phyloP scores from a whole-genome alignment of 2,888 invertebrate species.

The Coelogynopora nodosa region DNA sequence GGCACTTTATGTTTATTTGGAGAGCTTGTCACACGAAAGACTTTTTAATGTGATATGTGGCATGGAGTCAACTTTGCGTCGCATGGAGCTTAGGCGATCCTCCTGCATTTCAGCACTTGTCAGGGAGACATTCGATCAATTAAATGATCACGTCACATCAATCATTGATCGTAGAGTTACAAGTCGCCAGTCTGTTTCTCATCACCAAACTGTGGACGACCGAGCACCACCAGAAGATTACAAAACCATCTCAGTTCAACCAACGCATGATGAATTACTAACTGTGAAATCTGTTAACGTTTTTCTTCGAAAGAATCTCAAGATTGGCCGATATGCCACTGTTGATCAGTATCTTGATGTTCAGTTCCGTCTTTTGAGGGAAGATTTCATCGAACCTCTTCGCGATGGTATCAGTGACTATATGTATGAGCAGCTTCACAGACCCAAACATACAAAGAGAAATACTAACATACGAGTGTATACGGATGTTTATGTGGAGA shows the following conservation, averaged over 20 bases:
- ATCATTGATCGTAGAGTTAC: not conserved
- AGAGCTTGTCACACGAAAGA: not conserved
- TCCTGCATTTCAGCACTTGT: not conserved
- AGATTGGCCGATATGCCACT: constrained; percentile 67
- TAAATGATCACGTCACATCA: not conserved
- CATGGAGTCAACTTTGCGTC: not conserved
- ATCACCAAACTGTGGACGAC: not conserved
- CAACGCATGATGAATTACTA: constrained; percentile 56
- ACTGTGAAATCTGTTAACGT: constrained; percentile 52
- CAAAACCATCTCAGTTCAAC: constrained; percentile 57
- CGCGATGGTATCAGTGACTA: constrained; percentile 68
- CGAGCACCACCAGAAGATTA: constrained; percentile 63
- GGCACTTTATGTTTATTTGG: not conserved
- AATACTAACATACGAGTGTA: constrained; percentile 51
- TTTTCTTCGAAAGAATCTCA: constrained; percentile 67
- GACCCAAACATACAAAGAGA: not conserved
- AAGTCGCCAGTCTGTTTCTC: not conserved
- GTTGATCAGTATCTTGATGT: constrained; percentile 72
- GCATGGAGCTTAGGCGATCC: not conserved
- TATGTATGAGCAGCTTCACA: constrained; percentile 50
- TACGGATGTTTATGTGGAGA: too few relatives aligned
- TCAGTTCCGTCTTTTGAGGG: constrained; percentile 74
- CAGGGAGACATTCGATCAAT: not conserved
- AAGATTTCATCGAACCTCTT: constrained; percentile 75
- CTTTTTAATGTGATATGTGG: not conserved